A percentile compares a stretch with the other conserved stretches of the same genome.
phyloP scores from a whole-genome alignment of 1,140 invertebrate species.

The Euwallacea fornicatus region DNA sequence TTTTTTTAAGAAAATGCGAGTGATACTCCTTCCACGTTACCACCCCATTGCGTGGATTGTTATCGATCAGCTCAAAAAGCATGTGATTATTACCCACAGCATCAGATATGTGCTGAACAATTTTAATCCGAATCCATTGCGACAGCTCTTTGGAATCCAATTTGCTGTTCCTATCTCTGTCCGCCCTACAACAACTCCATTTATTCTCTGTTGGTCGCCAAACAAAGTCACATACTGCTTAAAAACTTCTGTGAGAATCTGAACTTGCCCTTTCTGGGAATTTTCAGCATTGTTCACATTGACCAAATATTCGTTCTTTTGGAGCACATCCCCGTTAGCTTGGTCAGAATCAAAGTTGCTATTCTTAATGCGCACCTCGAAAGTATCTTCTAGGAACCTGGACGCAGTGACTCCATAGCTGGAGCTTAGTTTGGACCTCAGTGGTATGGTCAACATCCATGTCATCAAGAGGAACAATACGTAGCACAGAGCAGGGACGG shows the following conservation, averaged over 20 bases:
- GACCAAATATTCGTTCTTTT: conserved; percentile 51
- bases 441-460: conserved; percentile 51
- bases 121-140: conserved; percentile 72
- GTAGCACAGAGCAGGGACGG: conserved; percentile 51
- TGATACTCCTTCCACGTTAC: conserved; percentile 82
- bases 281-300: conserved; percentile 50
- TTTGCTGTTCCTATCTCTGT: conserved; percentile 63
- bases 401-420: conserved; percentile 2
- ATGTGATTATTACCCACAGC: conserved; percentile 73
- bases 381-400: conserved; percentile 42
- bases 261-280: conserved; percentile 52
- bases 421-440: conserved; percentile 47
- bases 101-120: conserved; percentile 73
- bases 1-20: conserved; percentile 67
- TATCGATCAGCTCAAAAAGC: conserved; percentile 73
- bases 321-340: conserved; percentile 31
- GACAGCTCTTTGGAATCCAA: conserved; percentile 69
- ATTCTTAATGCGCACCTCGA: conserved; percentile 50
- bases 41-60: conserved; percentile 72
- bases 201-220: not conserved
- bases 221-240: conserved; percentile 43
- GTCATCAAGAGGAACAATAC: conserved; percentile 48
- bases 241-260: conserved; percentile 59
- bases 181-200: conserved; percentile 59
- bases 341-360: conserved; percentile 51